phyloP scores from a whole-genome alignment of 1,140 invertebrate genomes.

The Elysia chlorotica region DNA sequence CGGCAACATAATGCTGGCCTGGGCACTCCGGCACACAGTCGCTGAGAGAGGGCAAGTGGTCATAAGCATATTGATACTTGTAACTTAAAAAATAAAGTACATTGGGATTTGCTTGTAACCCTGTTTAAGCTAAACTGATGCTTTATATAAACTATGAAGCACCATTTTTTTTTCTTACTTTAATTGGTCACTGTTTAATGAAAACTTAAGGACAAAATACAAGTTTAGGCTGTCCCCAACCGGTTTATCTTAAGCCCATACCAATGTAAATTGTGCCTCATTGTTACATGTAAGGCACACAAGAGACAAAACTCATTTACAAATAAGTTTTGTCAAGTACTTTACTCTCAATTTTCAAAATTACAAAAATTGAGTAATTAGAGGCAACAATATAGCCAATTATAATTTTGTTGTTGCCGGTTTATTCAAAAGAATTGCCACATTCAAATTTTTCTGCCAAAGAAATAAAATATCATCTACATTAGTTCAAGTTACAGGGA shows the following conservation, averaged over 20 bases:
- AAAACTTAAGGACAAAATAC: not conserved
- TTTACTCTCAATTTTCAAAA: not conserved
- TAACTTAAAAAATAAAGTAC: not conserved
- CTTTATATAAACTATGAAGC: not conserved
- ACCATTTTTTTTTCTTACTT: not conserved
- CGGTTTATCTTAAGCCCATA: no score
- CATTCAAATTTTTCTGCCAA: no score
- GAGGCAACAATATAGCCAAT: no score
- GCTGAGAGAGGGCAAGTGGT: not conserved
- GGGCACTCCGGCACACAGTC: constrained; percentile 31
- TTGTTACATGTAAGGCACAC: no score
- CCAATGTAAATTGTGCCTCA: no score
- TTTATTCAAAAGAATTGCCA: no score
- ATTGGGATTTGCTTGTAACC: not conserved
- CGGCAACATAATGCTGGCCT: constrained; percentile 22
- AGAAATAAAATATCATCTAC: no score
- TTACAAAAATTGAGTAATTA: not conserved
- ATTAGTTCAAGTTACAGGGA: no score
- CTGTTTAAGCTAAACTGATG: not conserved
- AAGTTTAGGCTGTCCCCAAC: not conserved
- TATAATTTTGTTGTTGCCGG: no score
- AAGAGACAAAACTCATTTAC: no score
- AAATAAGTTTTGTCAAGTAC: no score
- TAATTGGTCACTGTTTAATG: not conserved
- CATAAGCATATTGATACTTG: not conserved